phyloP scores from a whole-genome alignment of 2,888 invertebrate species.

The Mythimna albipuncta region DNA sequence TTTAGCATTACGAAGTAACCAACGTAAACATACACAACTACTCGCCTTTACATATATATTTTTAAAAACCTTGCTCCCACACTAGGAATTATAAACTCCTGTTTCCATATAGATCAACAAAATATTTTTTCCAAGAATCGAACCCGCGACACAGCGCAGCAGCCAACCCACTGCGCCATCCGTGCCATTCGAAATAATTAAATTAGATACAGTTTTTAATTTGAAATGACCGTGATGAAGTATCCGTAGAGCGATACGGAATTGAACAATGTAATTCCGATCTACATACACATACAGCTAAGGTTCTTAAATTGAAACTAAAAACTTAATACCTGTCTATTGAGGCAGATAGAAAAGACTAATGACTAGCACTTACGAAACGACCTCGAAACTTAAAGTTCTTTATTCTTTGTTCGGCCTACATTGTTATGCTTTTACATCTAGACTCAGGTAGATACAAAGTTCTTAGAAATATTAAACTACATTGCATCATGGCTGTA shows the following conservation, averaged over 20 bases:
- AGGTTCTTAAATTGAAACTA: slow-evolving; percentile 33
- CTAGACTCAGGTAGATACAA: neutral
- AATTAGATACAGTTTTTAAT: neutral
- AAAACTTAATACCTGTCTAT: slow-evolving; percentile 13
- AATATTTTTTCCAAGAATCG: too few relatives aligned
- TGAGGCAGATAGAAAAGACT: slow-evolving; percentile 13
- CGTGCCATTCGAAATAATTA: too few relatives aligned
- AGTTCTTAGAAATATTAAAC: slow-evolving; percentile 8
- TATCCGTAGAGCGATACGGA: neutral
- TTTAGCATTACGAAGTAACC: too few relatives aligned
- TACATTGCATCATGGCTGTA: neutral
- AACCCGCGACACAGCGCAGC: too few relatives aligned
- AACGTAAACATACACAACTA: too few relatives aligned
- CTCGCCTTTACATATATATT: too few relatives aligned
- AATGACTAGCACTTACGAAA: slow-evolving; percentile 36
- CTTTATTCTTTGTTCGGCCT: slow-evolving; percentile 25
- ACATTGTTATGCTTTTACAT: slow-evolving; percentile 34
- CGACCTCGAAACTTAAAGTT: slow-evolving; percentile 16
- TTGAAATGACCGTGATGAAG: too few relatives aligned
- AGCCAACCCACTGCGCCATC: too few relatives aligned
- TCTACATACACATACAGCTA: slow-evolving; percentile 8
- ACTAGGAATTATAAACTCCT: too few relatives aligned
- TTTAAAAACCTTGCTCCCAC: too few relatives aligned
- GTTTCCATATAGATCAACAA: too few relatives aligned
- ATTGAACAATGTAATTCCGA: slow-evolving; percentile 13